phyloP scores from a whole-genome alignment of 2,113 vertebrate genomes.

The Columba janthina region DNA sequence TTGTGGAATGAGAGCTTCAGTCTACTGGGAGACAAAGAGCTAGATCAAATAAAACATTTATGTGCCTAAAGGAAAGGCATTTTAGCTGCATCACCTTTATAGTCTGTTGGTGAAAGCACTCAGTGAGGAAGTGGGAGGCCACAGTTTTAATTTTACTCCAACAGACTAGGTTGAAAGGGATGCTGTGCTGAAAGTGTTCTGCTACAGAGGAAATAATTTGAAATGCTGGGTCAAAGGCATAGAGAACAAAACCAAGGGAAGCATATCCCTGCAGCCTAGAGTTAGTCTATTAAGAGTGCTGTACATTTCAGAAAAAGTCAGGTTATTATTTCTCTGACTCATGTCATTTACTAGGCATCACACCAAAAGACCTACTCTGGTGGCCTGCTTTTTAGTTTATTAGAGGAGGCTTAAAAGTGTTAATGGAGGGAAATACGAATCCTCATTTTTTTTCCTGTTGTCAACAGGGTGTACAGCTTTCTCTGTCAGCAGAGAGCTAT shows the following conservation, averaged over 20 bases:
- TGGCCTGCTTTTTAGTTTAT: not conserved
- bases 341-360: not conserved
- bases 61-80: slow-evolving; percentile 41
- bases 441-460: not conserved
- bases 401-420: not conserved
- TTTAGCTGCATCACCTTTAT: slow-evolving; percentile 53
- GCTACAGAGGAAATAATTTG: not conserved
- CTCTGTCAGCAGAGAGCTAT: slow-evolving; percentile 31
- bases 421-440: slow-evolving; percentile 25
- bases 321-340: not conserved
- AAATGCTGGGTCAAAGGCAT: not conserved
- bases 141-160: slow-evolving; percentile 53
- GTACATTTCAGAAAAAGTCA: not conserved
- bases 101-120: slow-evolving; percentile 32
- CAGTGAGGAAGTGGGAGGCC: slow-evolving; percentile 49
- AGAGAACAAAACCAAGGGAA: not conserved
- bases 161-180: not conserved
- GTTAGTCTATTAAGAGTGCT: not conserved
- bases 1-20: slow-evolving; percentile 31
- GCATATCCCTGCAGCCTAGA: not conserved
- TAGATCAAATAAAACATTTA: slow-evolving; percentile 60
- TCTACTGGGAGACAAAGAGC: slow-evolving; percentile 31
- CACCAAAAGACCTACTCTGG: not conserved
- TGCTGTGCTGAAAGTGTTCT: not conserved
- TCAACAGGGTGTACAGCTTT: not conserved